These are phyloP conservation scores for Paratilapia polleni DNA, from an alignment of 2,113 vertebrate species.

Conservation along the genomic window DNA sequence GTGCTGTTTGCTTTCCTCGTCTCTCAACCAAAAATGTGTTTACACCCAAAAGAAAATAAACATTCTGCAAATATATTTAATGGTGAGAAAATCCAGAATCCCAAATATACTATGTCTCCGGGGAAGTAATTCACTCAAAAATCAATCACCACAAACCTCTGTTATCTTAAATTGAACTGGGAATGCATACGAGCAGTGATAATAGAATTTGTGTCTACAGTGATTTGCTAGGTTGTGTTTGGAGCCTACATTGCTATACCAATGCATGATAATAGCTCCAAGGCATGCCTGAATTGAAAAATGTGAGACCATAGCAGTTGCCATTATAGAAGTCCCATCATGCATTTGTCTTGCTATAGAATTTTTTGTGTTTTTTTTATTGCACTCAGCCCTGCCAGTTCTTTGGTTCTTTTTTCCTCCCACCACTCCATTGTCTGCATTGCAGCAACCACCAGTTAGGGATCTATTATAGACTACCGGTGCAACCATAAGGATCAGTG, in stretches of 20 bases:
- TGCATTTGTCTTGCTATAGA: conserved; percentile 10
- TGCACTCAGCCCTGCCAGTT: neutral
- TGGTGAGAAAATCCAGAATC: conserved; percentile 8
- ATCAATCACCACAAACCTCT: conserved; percentile 36
- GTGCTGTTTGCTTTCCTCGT: neutral
- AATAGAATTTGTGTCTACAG: conserved; percentile 52
- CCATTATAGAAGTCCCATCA: conserved; percentile 23
- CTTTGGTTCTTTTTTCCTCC: neutral
- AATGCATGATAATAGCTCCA: conserved; percentile 33
- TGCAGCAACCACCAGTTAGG: conserved; percentile 13
- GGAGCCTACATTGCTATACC: conserved; percentile 17
- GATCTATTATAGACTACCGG: neutral
- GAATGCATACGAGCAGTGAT: conserved; percentile 28
- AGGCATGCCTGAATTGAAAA: conserved; percentile 28
- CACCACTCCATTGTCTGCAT: conserved; percentile 9
- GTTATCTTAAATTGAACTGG: conserved; percentile 63
- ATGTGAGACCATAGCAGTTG: neutral
- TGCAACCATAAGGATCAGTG: neutral
- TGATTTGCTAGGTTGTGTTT: conserved; percentile 33
- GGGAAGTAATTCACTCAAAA: conserved; percentile 44
- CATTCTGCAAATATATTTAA: conserved; percentile 28
- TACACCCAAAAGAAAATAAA: neutral
- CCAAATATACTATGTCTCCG: conserved; percentile 23
- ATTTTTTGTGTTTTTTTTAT: conserved; percentile 7
- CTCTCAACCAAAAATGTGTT: neutral